Conservation (phyloP, 2,113 vertebrate species). For the Xiphophorus couchianus region DNA sequence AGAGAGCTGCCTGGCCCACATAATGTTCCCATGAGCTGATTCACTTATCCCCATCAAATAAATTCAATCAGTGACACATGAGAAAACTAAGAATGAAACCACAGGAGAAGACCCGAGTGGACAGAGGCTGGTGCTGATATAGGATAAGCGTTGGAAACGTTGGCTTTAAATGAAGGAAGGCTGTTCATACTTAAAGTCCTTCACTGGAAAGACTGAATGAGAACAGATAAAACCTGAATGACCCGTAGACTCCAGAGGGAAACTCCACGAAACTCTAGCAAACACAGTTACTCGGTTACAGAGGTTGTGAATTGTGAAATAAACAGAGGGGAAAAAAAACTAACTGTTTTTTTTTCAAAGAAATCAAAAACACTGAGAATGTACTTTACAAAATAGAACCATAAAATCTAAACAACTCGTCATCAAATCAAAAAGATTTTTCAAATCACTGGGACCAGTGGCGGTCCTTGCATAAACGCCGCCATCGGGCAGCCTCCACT, state of each 20-base stretch:
- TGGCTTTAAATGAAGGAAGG: neutral
- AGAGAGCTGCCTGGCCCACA: slow-evolving; percentile 25
- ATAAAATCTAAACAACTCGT: no score
- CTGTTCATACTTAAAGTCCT: neutral
- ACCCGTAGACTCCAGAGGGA: neutral
- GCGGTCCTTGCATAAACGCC: neutral
- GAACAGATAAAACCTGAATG: neutral
- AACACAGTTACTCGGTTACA: neutral
- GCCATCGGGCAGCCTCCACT: neutral
- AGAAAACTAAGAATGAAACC: slow-evolving; percentile 30
- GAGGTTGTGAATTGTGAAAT: neutral
- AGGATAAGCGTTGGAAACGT: neutral
- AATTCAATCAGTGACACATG: slow-evolving; percentile 58
- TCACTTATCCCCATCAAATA: slow-evolving; percentile 53
- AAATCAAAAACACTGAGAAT: neutral
- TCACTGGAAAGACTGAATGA: neutral
- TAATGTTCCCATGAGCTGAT: slow-evolving; percentile 62
- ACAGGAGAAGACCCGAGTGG: neutral
- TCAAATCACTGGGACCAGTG: neutral
- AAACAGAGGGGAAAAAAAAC: no score
- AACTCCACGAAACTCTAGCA: neutral
- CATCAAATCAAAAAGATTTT: neutral
- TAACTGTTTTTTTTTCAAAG: neutral
- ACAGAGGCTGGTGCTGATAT: neutral
- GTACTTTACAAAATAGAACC: no score